Conservation (phyloP, 2,797 vertebrate genomes). For the Nothura maculosa region DNA sequence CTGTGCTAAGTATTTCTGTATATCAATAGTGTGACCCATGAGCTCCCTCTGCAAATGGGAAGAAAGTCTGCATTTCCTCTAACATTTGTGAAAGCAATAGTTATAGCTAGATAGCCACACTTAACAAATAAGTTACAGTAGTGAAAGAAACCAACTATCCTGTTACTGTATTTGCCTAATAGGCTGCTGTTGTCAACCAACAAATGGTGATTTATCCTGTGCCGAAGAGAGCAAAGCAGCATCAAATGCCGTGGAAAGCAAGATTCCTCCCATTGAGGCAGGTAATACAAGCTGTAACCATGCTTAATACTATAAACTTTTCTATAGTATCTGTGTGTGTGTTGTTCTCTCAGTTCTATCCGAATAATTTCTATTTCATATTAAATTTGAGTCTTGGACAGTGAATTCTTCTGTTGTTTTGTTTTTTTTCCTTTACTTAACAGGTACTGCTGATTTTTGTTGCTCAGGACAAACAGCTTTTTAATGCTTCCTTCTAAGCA, state of each 20-base stretch:
- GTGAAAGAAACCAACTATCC: background rate
- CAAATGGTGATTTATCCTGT: slow-evolving; percentile 77
- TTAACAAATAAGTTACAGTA: background rate
- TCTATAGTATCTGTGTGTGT: background rate
- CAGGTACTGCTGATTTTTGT: background rate
- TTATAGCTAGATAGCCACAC: background rate
- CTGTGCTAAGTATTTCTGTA: background rate
- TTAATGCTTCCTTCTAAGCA: background rate
- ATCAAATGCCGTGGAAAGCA: slow-evolving; percentile 72
- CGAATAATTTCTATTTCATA: background rate
- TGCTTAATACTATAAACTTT: background rate
- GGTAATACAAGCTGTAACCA: slow-evolving; percentile 77
- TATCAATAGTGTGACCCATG: background rate
- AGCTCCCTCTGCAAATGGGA: background rate
- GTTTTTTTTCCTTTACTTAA: background rate
- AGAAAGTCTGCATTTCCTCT: background rate
- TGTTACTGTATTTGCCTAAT: slow-evolving; percentile 3
- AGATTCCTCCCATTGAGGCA: slow-evolving; percentile 74
- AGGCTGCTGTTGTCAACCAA: slow-evolving; percentile 89
- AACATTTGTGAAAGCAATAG: background rate
- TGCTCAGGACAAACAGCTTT: background rate
- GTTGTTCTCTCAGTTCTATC: background rate
- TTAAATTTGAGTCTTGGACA: background rate
- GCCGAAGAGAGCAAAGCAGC: slow-evolving; percentile 76
- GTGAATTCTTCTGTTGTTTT: background rate